Conservation (phyloP, 2,797 vertebrate genomes). For the Chloroceryle inda region DNA sequence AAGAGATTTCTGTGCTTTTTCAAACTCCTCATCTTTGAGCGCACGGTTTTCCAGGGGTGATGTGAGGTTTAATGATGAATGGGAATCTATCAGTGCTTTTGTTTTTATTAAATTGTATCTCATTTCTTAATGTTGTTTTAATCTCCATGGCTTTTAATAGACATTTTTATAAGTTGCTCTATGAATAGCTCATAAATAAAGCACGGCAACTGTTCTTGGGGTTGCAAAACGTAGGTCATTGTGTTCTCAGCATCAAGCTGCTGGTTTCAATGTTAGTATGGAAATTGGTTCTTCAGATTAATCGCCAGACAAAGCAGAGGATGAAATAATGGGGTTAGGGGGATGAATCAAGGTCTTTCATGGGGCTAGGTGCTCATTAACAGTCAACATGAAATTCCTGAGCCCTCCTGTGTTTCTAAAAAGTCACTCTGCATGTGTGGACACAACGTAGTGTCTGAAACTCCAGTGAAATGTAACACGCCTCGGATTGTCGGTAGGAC, state of each 20-base stretch:
- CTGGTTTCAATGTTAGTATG: slow-evolving; percentile 24
- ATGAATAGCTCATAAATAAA: slow-evolving; percentile 18
- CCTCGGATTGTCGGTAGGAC: not conserved
- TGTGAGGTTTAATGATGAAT: not conserved
- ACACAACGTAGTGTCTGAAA: not conserved
- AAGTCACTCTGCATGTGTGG: not conserved
- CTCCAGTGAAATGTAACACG: not conserved
- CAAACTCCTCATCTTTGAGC: not conserved
- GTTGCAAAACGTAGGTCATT: not conserved
- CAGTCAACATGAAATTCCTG: not conserved
- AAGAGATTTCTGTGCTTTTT: not conserved
- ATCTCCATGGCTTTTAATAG: not conserved
- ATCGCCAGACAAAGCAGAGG: not conserved
- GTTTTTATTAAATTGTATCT: not conserved
- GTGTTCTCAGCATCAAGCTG: not conserved
- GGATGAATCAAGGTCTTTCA: not conserved
- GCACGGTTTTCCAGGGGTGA: not conserved
- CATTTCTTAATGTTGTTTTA: not conserved
- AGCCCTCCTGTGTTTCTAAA: not conserved
- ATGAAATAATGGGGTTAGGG: not conserved
- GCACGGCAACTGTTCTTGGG: not conserved
- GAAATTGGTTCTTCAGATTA: not conserved
- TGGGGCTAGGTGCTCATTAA: not conserved
- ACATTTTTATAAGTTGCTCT: not conserved
- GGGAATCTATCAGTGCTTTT: not conserved